Conservation (phyloP, 2,797 vertebrate genomes). For the Cyclopterus lumpus region DNA sequence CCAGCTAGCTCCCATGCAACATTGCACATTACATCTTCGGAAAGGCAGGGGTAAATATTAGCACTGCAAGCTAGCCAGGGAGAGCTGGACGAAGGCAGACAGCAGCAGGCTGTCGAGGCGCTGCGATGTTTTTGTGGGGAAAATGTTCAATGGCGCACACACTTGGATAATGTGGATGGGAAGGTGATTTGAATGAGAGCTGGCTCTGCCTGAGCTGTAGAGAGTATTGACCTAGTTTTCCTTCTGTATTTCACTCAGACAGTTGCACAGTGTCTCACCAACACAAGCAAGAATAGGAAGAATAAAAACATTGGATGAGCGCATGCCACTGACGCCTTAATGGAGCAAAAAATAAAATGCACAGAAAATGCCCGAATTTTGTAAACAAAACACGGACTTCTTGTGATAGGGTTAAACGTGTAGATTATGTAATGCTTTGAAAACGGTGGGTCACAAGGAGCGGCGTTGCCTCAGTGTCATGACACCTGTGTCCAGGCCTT, state of each 20-base stretch:
- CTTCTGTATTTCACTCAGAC: conserved; percentile 68
- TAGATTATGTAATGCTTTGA: conserved; percentile 33
- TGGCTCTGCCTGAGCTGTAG: conserved; percentile 74
- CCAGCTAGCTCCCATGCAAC: conserved; percentile 47
- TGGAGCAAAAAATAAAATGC: conserved; percentile 2
- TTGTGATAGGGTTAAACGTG: neutral
- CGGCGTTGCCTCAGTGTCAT: conserved; percentile 38
- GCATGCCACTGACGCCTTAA: conserved; percentile 29
- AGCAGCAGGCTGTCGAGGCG: conserved; percentile 33
- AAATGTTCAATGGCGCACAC: conserved; percentile 62
- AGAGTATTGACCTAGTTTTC: conserved; percentile 84
- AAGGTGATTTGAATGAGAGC: conserved; percentile 77
- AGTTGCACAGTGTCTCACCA: conserved; percentile 56
- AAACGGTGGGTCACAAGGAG: conserved; percentile 6
- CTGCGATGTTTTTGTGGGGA: conserved; percentile 54
- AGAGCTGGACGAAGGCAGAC: conserved; percentile 31
- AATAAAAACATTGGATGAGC: conserved; percentile 57
- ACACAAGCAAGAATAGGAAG: conserved; percentile 63
- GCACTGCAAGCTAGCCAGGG: conserved; percentile 36
- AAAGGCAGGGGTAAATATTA: conserved; percentile 50
- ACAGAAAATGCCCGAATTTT: neutral
- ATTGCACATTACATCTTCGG: conserved; percentile 35
- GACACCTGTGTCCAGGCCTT: conserved; percentile 51
- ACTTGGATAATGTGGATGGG: conserved; percentile 61
- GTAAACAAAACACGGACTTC: conserved; percentile 1